Percentiles rank a stretch among this genome's conserved stretches.
Conservation (phyloP, 2,113 vertebrate species). For the Cyprinodon brontotheroides region DNA sequence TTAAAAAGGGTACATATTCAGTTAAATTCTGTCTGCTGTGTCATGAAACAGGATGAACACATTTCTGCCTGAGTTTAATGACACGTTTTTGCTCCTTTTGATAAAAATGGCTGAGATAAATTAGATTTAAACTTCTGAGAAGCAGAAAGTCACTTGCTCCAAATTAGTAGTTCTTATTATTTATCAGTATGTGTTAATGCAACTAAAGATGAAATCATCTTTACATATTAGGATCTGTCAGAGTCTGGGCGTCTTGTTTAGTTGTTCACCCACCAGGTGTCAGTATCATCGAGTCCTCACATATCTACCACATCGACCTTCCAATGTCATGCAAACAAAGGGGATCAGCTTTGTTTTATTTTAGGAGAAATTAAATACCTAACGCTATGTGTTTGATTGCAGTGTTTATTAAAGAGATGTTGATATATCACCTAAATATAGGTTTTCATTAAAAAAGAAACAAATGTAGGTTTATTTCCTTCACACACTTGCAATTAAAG, state of each 20-base stretch:
- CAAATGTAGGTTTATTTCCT: background rate
- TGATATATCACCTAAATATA: background rate
- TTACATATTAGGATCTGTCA: background rate
- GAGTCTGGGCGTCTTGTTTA: background rate
- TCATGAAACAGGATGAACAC: too few species aligned
- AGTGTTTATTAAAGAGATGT: background rate
- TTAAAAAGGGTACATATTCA: too few species aligned
- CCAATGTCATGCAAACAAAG: constrained; percentile 39
- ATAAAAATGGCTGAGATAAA: too few species aligned
- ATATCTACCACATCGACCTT: background rate
- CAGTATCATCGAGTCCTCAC: constrained; percentile 34
- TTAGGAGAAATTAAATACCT: background rate
- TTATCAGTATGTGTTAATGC: background rate
- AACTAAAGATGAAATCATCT: background rate
- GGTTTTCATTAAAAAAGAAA: background rate
- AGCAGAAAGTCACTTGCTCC: too few species aligned
- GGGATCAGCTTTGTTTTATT: background rate
- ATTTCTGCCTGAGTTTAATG: too few species aligned
- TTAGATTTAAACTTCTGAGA: too few species aligned
- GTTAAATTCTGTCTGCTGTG: too few species aligned
- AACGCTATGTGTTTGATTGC: background rate
- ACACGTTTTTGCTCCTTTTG: too few species aligned
- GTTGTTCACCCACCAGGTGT: constrained; percentile 64
- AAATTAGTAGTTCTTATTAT: too few species aligned
- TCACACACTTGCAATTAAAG: background rate